Base-by-base conservation (phyloP, 2,797 vertebrate genomes). In the Microhierax caerulescens region DNA sequence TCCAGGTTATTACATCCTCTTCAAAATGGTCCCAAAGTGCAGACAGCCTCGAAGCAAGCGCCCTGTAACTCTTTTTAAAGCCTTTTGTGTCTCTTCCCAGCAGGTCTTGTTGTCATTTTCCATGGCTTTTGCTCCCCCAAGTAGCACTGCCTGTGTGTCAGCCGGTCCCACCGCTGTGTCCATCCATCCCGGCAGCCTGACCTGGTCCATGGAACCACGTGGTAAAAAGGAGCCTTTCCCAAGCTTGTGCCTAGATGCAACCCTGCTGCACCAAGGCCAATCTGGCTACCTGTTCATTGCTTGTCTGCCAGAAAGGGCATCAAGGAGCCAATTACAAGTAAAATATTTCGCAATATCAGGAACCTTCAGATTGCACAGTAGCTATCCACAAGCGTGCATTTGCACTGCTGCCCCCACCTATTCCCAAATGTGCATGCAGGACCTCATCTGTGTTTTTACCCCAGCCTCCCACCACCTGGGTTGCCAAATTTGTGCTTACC, bases 101-200 rank as follows among this genome's bases (percentile, higher is more conserved):
- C 14, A 20, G 13, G 6, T 30, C 41, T 59, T 27, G 21, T 28
- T 67, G 25, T 21, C 10, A 17, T 59, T 65, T 54, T 3, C 20
- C 17, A 21, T 11, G 32, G 7, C n/a, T 51, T 53, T 64, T 45
- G 3, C 34, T 53, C 21, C 22, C 7, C 12, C 8, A 24, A 1
- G 10, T 27, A 41, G 9, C n/a, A 7, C 34, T 16, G 5, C 1
- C 0, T 10, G 9, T 21, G 43, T n/a, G 7, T 39, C 45, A 21
- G 22, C 25, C 0, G 0, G 7, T 69, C 39, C 56, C 8, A 34
- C 6, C 36, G 24, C 34, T 1, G 0, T 11, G 27, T 12, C 79
- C 12, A 2, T 56, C 41, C 6, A 1, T 37, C 59, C 65, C 63
- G 5, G 12, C 39, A 60, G 53, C 25, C 41, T 37, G 60, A 20